A percentile compares a stretch with the other conserved stretches of the same genome.
Evolutionary conservation across 2,888 invertebrate species (phyloP).

Genomic region (Sesia apiformis): DNA sequence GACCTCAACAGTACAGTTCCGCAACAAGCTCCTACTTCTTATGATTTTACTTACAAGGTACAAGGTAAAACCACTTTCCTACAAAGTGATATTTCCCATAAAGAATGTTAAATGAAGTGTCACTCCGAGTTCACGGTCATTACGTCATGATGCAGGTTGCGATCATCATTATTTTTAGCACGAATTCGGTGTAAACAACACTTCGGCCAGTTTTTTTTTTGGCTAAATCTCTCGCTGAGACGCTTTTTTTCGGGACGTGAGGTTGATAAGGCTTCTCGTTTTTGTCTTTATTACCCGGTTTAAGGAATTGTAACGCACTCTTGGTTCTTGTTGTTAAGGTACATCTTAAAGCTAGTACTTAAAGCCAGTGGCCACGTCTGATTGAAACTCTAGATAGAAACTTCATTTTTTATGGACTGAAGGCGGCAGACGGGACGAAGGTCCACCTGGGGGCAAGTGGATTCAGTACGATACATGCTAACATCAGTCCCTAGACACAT

Average conservation of each 20-base stretch:
- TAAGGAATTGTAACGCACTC: background rate
- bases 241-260: conserved; percentile 3
- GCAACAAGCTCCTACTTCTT: too few relatives aligned
- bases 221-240: conserved; percentile 4
- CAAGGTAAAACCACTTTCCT: too few relatives aligned
- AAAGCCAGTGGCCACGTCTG: too few relatives aligned
- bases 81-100: background rate
- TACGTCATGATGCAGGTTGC: conserved; percentile 9
- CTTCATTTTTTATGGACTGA: too few relatives aligned
- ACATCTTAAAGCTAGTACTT: too few relatives aligned
- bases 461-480: too few relatives aligned
- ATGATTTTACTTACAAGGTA: too few relatives aligned
- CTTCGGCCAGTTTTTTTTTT: conserved; percentile 12
- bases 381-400: too few relatives aligned
- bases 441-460: too few relatives aligned
- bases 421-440: too few relatives aligned
- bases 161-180: conserved; percentile 22
- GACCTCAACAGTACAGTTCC: too few relatives aligned
- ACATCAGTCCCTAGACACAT: too few relatives aligned
- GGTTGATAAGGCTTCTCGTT: background rate
- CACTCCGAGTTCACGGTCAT: conserved; percentile 1
- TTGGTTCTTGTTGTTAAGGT: background rate
- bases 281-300: background rate
- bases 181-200: conserved; percentile 15
- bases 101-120: background rate